Conservation (phyloP, 2,888 invertebrate genomes). For the Meta bourneti region DNA sequence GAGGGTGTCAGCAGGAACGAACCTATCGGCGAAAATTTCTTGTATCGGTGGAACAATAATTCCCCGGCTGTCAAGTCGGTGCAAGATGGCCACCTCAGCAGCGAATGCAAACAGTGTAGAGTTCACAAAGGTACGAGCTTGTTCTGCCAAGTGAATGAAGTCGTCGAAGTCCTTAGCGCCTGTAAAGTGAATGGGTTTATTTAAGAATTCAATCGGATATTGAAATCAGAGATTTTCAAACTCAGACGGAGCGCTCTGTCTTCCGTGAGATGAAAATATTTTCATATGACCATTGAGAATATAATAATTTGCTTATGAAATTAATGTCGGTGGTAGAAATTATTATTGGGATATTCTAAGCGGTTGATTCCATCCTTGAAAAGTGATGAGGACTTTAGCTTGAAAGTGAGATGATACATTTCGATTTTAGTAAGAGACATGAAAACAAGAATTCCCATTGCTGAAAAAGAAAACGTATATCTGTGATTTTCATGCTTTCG, state of each 20-base stretch:
- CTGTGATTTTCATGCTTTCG: too few species aligned
- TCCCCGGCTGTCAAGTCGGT: slow-evolving; percentile 87
- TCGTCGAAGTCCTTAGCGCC: slow-evolving; percentile 87
- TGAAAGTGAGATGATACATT: too few species aligned
- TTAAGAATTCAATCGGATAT: background rate
- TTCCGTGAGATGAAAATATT: background rate
- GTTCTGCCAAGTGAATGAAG: slow-evolving; percentile 82
- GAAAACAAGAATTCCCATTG: too few species aligned
- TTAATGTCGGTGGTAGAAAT: too few species aligned
- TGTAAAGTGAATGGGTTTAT: slow-evolving; percentile 79
- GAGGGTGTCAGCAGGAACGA: slow-evolving; percentile 88
- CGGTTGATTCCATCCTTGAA: too few species aligned
- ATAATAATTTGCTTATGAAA: too few species aligned
- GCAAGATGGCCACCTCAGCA: slow-evolving; percentile 88
- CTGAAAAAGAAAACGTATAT: too few species aligned
- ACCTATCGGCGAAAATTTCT: slow-evolving; percentile 91
- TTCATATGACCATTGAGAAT: background rate
- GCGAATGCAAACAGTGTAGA: slow-evolving; percentile 90
- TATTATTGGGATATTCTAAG: too few species aligned
- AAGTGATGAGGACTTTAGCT: too few species aligned
- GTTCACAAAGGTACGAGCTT: slow-evolving; percentile 83
- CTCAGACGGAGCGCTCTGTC: too few species aligned
- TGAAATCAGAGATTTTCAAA: background rate
- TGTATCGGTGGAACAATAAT: slow-evolving; percentile 87
- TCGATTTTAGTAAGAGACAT: too few species aligned